Base-by-base conservation (phyloP, 2,113 vertebrate genomes). In the Chascanopsetta lugubris region DNA sequence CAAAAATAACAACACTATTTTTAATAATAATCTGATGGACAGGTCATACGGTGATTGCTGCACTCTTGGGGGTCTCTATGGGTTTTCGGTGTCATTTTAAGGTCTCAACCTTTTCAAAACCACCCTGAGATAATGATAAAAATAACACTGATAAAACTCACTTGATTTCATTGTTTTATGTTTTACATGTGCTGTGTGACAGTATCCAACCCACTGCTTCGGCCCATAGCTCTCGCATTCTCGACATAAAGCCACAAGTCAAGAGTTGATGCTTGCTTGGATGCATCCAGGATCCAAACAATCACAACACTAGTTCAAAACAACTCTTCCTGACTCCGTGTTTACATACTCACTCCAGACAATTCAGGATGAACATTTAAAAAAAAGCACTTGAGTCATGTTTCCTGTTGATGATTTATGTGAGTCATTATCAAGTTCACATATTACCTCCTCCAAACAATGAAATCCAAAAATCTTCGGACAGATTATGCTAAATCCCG, bases 401-500 rank as follows among this genome's bases (percentile, higher is more conserved):
- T 56, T 80, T 75, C 34, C 56, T 62, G 40, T 53, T 29, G 24
- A 11, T 69, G 77, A 74, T 71, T 81, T 65, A 63, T 65, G 58
- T 42, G 26, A 61, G 72, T 48, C 70, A 81, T 88, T 88, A 87
- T 84, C 69, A 71, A 67, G 64, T 72, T 82, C 71, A 79, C 57
- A 59, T 87, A 73, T 84, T 82, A 59, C 50, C 63, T 73, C 51
- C 29, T 73, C 69, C 75, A 86, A 91, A 90, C 81, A 89, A 80
- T 62, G 46, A 88, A 86, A 87, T 86, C 76, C 78, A 51, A 75
- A 82, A 85, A 86, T 82, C 80, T 75, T 65, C 55, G 62, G 69
- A 82, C 69, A 84, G 87, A 87, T 89, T 88, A 87, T 2, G 45
- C n/a, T 69, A 81, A 88, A 79, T 88, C 85, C 83, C 36, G 58